A percentile compares a stretch with the other conserved stretches of the same genome.
Evolutionary conservation across 2,888 invertebrate species (phyloP).

Genomic region (Polydesmus complanatus): DNA sequence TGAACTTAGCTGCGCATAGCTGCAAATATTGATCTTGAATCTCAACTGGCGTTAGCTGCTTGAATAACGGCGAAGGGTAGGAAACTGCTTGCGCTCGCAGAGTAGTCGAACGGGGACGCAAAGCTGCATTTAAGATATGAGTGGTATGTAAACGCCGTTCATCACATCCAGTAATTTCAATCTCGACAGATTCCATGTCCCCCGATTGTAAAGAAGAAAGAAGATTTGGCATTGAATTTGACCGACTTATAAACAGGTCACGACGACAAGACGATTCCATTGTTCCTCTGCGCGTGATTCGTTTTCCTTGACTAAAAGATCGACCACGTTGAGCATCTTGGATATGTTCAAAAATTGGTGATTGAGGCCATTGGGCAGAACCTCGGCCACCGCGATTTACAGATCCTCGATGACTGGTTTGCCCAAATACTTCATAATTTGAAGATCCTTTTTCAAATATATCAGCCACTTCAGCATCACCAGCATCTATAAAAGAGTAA

Average conservation of each 20-base stretch:
- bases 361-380: slow-evolving; percentile 39
- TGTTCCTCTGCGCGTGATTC: slow-evolving; percentile 4
- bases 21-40: slow-evolving; percentile 9
- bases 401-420: too few species aligned
- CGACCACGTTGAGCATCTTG: slow-evolving; percentile 6
- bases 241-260: neutral
- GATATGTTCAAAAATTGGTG: slow-evolving; percentile 1
- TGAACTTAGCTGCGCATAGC: neutral
- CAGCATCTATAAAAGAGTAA: neutral
- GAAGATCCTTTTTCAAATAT: too few species aligned
- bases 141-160: neutral
- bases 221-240: slow-evolving; percentile 8
- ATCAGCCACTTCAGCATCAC: neutral
- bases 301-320: slow-evolving; percentile 13
- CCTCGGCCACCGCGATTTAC: slow-evolving; percentile 43
- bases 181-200: neutral
- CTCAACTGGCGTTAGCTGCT: slow-evolving; percentile 5
- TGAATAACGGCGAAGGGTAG: neutral
- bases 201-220: neutral
- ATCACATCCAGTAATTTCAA: neutral
- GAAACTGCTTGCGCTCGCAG: neutral
- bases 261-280: slow-evolving; percentile 1
- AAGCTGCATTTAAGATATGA: neutral
- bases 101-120: neutral
- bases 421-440: too few species aligned